Evolutionary conservation across 2,113 vertebrate species (phyloP).

Genomic region (Dendropsophus ebraccatus): DNA sequence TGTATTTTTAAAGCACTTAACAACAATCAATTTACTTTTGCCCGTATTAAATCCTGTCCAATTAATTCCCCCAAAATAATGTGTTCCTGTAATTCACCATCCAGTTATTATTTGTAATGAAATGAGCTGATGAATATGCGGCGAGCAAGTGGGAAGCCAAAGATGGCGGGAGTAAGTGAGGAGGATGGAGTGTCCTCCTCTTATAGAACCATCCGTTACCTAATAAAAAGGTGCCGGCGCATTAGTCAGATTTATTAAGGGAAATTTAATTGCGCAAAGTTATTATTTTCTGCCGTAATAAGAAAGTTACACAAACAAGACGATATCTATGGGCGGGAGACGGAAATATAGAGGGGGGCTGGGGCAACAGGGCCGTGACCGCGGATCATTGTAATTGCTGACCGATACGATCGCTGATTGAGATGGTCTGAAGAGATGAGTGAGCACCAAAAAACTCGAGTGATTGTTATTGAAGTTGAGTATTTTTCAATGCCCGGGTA

Average conservation of each 20-base stretch:
- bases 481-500: no score
- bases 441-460: no score
- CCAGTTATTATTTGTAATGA: background rate
- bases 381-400: no score
- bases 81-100: background rate
- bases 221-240: background rate
- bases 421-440: no score
- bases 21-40: conserved; percentile 19
- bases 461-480: no score
- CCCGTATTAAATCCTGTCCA: background rate
- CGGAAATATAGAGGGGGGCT: no score
- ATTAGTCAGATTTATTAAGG: background rate
- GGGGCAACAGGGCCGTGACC: no score
- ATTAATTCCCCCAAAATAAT: conserved; percentile 27
- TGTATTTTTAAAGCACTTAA: conserved; percentile 27
- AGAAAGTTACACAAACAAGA: background rate
- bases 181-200: background rate
- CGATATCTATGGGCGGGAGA: background rate
- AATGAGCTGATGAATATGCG: background rate
- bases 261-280: no score
- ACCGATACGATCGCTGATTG: no score
- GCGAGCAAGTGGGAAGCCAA: background rate
- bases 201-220: background rate
- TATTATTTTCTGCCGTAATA: background rate
- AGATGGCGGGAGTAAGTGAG: background rate